Evolutionary conservation across 2,797 vertebrate species (phyloP).

Genomic region (Lates japonicus): DNA sequence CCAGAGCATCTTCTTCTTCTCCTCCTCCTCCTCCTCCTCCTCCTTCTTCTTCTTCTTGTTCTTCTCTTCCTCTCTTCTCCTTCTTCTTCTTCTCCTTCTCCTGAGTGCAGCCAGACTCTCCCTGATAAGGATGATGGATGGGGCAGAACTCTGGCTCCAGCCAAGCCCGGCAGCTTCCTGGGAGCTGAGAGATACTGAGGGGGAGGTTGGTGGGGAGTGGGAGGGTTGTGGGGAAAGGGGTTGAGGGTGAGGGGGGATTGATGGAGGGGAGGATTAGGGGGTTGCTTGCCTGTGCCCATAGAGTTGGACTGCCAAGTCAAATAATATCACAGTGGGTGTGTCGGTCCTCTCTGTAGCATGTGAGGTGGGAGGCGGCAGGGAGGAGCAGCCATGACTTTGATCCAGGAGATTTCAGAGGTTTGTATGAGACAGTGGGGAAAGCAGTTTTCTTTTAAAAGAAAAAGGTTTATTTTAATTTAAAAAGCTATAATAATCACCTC

Average conservation of each 20-base stretch:
- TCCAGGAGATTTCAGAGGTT: too few species aligned
- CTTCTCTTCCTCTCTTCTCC: conserved; percentile 5
- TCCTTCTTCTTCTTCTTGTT: conserved; percentile 4
- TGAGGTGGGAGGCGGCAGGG: not conserved
- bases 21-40: not conserved
- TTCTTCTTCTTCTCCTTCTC: conserved; percentile 3
- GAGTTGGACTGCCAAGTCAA: conserved; percentile 36
- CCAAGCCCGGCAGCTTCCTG: conserved; percentile 88
- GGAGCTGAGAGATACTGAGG: conserved; percentile 85
- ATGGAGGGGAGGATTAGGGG: not conserved
- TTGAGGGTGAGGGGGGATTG: not conserved
- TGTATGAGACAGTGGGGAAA: accelerated
- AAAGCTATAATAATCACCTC: too few species aligned
- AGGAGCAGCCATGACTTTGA: not conserved
- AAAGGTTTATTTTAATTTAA: not conserved
- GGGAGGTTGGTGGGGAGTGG: conserved; percentile 46
- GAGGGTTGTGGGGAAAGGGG: conserved; percentile 6
- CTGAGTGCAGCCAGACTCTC: conserved; percentile 77
- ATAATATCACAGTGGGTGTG: conserved; percentile 22
- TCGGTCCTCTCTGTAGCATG: not conserved
- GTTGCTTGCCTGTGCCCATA: conserved; percentile 8
- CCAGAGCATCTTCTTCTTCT: conserved; percentile 7
- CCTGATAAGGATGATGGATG: conserved; percentile 97
- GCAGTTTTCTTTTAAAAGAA: not conserved
- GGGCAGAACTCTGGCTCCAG: conserved; percentile 92